These are phyloP conservation scores for Notothenia coriiceps DNA, from an alignment of 2,113 vertebrate species.

Conservation along the genomic window DNA sequence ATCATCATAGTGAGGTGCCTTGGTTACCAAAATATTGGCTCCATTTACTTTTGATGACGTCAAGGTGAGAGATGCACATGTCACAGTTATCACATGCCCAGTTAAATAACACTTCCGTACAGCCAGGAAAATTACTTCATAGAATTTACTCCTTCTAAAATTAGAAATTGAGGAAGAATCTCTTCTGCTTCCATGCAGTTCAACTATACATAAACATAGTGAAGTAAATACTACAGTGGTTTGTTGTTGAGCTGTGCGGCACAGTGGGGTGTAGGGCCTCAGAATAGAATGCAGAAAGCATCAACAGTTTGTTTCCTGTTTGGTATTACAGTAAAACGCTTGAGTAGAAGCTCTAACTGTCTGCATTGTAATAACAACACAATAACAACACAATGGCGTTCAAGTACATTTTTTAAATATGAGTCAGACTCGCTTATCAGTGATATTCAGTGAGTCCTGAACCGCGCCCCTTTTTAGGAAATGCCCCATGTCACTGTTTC, in stretches of 20 bases:
- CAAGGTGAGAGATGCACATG: background rate
- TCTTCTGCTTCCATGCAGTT: background rate
- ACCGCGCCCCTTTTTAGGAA: conserved; percentile 51
- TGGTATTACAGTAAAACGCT: background rate
- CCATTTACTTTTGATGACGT: conserved; percentile 22
- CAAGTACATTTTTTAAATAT: too few species aligned
- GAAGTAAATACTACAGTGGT: conserved; percentile 17
- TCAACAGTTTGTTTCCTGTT: conserved; percentile 52
- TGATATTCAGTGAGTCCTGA: conserved; percentile 13
- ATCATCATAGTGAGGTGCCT: conserved; percentile 13
- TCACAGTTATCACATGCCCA: conserved; percentile 37
- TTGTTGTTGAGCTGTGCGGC: background rate
- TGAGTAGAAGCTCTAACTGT: background rate
- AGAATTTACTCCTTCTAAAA: conserved; percentile 50
- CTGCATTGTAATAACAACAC: background rate
- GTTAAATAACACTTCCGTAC: conserved; percentile 24
- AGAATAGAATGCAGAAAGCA: conserved; percentile 10
- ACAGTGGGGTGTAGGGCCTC: background rate
- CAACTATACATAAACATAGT: conserved; percentile 34
- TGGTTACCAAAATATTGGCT: conserved; percentile 15
- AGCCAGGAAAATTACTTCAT: conserved; percentile 45
- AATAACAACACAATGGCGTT: background rate
- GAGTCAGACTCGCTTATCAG: conserved; percentile 36
- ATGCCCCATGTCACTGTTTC: conserved; percentile 45
- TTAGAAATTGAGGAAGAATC: conserved; percentile 38